Conservation (phyloP, 2,888 invertebrate genomes). For the Apotomis capreana region DNA sequence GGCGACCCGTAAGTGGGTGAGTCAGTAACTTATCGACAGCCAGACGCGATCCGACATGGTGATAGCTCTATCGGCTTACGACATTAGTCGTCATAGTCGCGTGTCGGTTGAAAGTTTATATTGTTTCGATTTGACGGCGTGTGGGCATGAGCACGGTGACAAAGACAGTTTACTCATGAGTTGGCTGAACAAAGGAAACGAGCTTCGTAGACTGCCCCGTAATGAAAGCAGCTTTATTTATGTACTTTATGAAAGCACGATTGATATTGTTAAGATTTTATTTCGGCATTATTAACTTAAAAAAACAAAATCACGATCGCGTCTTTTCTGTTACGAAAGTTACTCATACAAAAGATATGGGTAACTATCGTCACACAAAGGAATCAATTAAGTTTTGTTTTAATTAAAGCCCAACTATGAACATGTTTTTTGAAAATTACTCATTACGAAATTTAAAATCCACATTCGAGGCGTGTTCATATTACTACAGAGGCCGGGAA, state of each 20-base stretch:
- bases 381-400: no score
- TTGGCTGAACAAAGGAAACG: conserved; percentile 24
- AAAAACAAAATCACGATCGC: no score
- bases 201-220: background rate
- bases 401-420: no score
- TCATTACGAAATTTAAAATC: no score
- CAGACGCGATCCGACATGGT: conserved; percentile 70
- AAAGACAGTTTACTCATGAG: conserved; percentile 29
- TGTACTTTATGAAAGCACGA: background rate
- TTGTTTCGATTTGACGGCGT: conserved; percentile 33
- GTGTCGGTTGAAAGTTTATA: conserved; percentile 31
- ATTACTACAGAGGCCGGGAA: no score
- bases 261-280: background rate
- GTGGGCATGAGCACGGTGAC: conserved; percentile 19
- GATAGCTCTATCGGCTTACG: conserved; percentile 51
- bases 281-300: background rate
- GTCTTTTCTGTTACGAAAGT: no score
- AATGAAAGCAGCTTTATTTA: conserved; percentile 4
- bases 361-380: no score
- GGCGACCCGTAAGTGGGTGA: conserved; percentile 54
- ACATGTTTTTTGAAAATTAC: no score
- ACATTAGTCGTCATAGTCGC: conserved; percentile 34
- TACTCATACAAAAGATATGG: no score
- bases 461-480: no score
- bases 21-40: conserved; percentile 62